Conservation (phyloP, 1,140 invertebrate genomes). For the Paralvinella palmiformis region DNA sequence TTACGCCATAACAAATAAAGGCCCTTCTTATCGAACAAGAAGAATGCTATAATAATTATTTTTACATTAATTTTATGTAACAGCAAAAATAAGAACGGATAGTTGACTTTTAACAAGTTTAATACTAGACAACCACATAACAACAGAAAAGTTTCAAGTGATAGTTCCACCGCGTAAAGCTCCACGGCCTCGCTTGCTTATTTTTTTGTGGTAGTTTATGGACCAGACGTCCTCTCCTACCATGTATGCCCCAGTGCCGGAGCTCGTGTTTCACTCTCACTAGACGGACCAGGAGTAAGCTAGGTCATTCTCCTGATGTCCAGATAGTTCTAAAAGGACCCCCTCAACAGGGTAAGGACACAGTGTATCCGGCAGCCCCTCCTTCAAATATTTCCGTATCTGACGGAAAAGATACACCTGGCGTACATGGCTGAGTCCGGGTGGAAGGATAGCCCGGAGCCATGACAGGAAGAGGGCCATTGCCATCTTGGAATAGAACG, state of each 20-base stretch:
- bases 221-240: too few relatives aligned
- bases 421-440: slow-evolving; percentile 6
- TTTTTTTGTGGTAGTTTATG: too few relatives aligned
- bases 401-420: slow-evolving; percentile 8
- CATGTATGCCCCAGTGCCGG: background rate
- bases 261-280: background rate
- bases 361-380: background rate
- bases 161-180: background rate
- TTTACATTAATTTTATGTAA: background rate
- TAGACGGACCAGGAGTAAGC: background rate
- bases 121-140: background rate
- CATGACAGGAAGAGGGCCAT: background rate
- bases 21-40: background rate
- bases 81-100: background rate
- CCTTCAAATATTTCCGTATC: slow-evolving; percentile 7
- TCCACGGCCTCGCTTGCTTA: background rate
- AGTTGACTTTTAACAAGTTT: background rate
- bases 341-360: slow-evolving; percentile 2
- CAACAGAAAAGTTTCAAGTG: background rate
- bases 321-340: background rate
- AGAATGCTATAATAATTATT: background rate
- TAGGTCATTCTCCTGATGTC: background rate
- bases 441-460: slow-evolving; percentile 6
- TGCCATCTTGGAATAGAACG: background rate
- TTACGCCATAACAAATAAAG: too few relatives aligned